These are phyloP conservation scores for Carassius carassius DNA, from an alignment of 2,113 vertebrate species.

Conservation along the genomic window DNA sequence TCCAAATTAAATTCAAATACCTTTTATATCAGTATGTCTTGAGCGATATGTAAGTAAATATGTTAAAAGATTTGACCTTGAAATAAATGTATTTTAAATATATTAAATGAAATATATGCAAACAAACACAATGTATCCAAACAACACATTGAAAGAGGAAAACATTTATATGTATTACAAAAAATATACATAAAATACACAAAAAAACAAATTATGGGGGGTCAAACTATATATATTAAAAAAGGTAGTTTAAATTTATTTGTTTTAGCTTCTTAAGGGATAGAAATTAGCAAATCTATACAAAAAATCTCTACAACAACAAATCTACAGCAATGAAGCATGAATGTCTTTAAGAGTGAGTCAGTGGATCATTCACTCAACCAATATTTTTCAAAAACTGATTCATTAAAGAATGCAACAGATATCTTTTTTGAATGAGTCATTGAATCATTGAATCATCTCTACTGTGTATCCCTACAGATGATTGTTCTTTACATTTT, in stretches of 20 bases:
- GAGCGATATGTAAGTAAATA: too few species aligned
- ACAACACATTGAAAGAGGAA: not conserved
- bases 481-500: not conserved
- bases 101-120: not conserved
- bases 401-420: not conserved
- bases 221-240: not conserved
- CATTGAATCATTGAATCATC: not conserved
- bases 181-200: too few species aligned
- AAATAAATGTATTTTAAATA: too few species aligned
- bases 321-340: not conserved
- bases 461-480: not conserved
- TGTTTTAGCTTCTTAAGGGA: too few species aligned
- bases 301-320: too few species aligned
- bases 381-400: not conserved
- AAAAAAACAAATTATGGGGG: too few species aligned
- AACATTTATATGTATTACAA: too few species aligned
- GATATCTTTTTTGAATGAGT: not conserved
- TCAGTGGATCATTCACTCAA: not conserved
- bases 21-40: too few species aligned
- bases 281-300: not conserved
- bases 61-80: too few species aligned
- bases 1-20: too few species aligned
- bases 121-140: not conserved
- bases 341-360: not conserved
- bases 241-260: not conserved